Base-by-base conservation (phyloP, 2,888 invertebrate genomes). In the Eilema caniola region DNA sequence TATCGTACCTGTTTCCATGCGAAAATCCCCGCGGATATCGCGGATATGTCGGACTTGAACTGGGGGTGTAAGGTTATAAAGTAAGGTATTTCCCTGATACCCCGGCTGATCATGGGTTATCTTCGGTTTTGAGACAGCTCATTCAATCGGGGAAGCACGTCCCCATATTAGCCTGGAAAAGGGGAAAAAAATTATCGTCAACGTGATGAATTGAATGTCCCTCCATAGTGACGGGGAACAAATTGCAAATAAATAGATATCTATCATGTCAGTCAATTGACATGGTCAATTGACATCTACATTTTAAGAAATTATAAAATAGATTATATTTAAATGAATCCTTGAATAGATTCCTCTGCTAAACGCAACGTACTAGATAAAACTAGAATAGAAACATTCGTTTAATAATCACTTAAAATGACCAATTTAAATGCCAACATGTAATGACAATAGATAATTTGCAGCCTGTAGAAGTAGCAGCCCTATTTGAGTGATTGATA, bases 401-500 rank as follows among this genome's bases (percentile, higher is more conserved):
- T 53, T 53, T 53, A 10, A 5, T 47, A 20, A 53, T 8, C 53
- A 53, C 53, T n/a, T 53, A 53, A 53, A 10, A 53, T 53, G 53
- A 53, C 53, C 53, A 53, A 53, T 20, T 20, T 53, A 47, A 47
- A 53, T 53, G 68, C 63, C 68, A 63, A 63, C 31, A 53, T 23
- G 41, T 57, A 41, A 41, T 41, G 68, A 68, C 68, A 59, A 69
- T 63, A 69, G 68, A 41, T 14, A 56, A 62, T 20, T 62, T 62
- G 62, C 62, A 37, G 41, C 37, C 24, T 24, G 16, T 62, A 41
- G 37, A 25, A 25, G 23, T 62, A 61, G 33, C 37, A 23, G 62
- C 24, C 24, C 16, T 37, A 37, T 62, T 41, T 41, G 20, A 10
- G n/a, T 10, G n/a, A 53, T 53, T 53, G n/a, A n/a, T n/a, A n/a